A percentile compares a stretch with the other conserved stretches of the same genome.
Evolutionary conservation across 2,797 vertebrate species (phyloP).

Genomic region (Zalophus californianus): DNA sequence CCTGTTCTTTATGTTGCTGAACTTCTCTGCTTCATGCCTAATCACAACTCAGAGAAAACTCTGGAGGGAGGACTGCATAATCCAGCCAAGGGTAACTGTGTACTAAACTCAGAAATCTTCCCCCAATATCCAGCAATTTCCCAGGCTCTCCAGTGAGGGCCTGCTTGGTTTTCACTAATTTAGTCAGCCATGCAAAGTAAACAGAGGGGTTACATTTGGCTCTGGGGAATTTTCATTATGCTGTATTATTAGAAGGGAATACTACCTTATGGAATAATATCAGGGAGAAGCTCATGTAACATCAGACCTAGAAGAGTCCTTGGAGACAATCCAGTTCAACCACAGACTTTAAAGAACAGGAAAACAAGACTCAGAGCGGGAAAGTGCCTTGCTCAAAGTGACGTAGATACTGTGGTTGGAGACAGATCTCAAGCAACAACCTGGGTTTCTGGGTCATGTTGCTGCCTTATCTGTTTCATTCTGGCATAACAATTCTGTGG

Average conservation of each 20-base stretch:
- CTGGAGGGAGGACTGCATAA: background rate
- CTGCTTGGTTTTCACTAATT: slow-evolving; percentile 59
- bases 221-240: slow-evolving; percentile 53
- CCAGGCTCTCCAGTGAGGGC: slow-evolving; percentile 20
- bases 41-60: slow-evolving; percentile 11
- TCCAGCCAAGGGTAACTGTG: slow-evolving; percentile 52
- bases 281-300: slow-evolving; percentile 29
- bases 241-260: slow-evolving; percentile 51
- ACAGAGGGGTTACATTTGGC: slow-evolving; percentile 53
- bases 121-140: slow-evolving; percentile 7
- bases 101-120: slow-evolving; percentile 3
- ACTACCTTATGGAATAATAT: slow-evolving; percentile 48
- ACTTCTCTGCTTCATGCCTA: background rate
- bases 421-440: slow-evolving; percentile 48
- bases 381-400: background rate
- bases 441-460: background rate
- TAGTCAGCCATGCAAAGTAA: slow-evolving; percentile 60
- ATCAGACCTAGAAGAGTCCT: slow-evolving; percentile 24
- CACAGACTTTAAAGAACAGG: slow-evolving; percentile 60
- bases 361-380: slow-evolving; percentile 37
- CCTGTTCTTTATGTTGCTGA: background rate
- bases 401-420: background rate
- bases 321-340: slow-evolving; percentile 46
- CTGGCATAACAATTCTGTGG: slow-evolving; percentile 14
- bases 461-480: slow-evolving; percentile 46